phyloP scores from a whole-genome alignment of 2,797 vertebrate species.

The Silurus lanzhouensis region DNA sequence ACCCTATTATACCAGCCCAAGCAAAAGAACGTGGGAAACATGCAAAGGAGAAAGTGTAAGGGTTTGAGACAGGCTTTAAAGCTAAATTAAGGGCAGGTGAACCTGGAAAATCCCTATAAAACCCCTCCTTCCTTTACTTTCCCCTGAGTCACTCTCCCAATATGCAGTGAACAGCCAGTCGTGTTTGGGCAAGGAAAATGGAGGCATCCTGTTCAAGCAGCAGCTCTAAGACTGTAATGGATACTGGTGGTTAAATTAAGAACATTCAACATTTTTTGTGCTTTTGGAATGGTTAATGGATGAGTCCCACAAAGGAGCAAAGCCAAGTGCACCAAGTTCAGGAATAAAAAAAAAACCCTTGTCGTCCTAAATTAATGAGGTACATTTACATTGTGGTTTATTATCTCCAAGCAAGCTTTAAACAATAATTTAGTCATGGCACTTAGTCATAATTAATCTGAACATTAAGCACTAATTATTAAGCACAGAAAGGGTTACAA shows the following conservation, averaged over 20 bases:
- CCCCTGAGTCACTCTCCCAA: not conserved
- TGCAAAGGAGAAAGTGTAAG: not conserved
- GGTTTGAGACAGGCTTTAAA: conserved; percentile 5
- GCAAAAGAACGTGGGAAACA: conserved; percentile 42
- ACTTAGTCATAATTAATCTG: not conserved
- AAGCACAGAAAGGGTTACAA: not conserved
- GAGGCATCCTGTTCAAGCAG: not conserved
- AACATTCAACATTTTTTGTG: conserved; percentile 52
- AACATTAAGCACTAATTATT: not conserved
- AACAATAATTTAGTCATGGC: not conserved
- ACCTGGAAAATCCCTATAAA: conserved; percentile 28
- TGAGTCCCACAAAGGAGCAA: not conserved
- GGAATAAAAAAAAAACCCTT: not conserved
- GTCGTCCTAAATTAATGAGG: not conserved
- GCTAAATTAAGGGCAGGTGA: conserved; percentile 27
- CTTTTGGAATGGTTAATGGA: conserved; percentile 51
- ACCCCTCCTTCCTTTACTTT: not conserved
- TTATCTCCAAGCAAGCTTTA: not conserved
- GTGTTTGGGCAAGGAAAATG: not conserved
- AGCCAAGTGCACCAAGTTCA: not conserved
- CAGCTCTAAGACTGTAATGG: conserved; percentile 48
- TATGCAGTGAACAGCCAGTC: not conserved
- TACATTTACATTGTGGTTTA: not conserved
- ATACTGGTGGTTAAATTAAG: conserved; percentile 58
- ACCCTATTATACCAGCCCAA: not conserved